Base-by-base conservation (phyloP, 30 jellyfish, hydroid and myxozoan genomes). In the Mastigias papua region DNA sequence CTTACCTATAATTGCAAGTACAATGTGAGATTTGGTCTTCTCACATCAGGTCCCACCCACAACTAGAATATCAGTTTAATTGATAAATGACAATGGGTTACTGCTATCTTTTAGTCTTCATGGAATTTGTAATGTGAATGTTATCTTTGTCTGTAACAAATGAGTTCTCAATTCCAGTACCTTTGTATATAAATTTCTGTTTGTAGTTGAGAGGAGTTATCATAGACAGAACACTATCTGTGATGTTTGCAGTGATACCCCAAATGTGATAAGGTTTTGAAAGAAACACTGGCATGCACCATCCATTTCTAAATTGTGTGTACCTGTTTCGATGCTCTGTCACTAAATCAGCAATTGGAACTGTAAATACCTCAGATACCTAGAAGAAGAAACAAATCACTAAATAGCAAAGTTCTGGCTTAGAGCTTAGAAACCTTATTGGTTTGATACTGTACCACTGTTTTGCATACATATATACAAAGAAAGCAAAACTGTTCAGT, bases 201-300 rank as follows among this genome's bases (percentile, higher is more conserved):
- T 74, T 54, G 74, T 92, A 86, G 50, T 48, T 22, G 60, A 57
- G 86, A 1, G 96, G 87, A 26, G 77, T 46, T 21, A 87, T 72
- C 82, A 73, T 81, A 0, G 97, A 86, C 21, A 93, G 93, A 35
- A 93, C 54, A 65, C 48, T 48, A 63, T 93, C 98, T 1, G 97
- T 88, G 22, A 88, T 72, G 20, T 35, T 49, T 33, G 98, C 98
- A 82, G 98, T 88, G 57, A 93, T 42, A 17, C 98, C 98, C 98
- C 98, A 93, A 6, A 93, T 77, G 10, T 77, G 89, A 49, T 82
- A 78, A 17, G 70, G 83, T 11, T 58, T 57, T 26, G 77, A 82
- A 29, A 46, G 57, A 49, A 78, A 84, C 22, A 93, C 97, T 6
- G 98, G 98, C 80, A 81, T 22, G 27, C 82, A 51, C 96, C 83